Conservation (phyloP, 2,888 invertebrate genomes). For the Philereme transversata region DNA sequence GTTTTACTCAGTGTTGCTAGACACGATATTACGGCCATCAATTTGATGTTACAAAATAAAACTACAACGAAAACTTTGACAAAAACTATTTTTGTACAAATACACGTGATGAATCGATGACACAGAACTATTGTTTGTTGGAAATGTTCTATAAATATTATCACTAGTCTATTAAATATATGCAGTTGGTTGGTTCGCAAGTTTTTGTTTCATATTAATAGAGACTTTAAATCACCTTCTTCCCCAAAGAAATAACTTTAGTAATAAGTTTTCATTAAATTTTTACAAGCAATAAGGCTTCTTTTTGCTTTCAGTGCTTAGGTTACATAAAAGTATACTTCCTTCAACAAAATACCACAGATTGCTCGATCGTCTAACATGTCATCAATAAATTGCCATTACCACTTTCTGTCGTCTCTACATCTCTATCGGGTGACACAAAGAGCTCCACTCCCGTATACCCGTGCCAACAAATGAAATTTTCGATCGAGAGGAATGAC, state of each 20-base stretch:
- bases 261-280: background rate
- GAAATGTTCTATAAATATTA: slow-evolving; percentile 26
- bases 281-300: background rate
- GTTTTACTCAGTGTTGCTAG: slow-evolving; percentile 46
- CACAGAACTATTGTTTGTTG: slow-evolving; percentile 35
- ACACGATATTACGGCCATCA: slow-evolving; percentile 54
- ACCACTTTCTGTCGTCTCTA: slow-evolving; percentile 47
- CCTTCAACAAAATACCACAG: background rate
- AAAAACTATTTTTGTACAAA: slow-evolving; percentile 61
- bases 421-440: slow-evolving; percentile 60
- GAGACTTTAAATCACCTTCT: no score
- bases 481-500: slow-evolving; percentile 74
- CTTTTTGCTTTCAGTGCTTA: no score
- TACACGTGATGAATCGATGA: slow-evolving; percentile 54
- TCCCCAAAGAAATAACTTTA: no score
- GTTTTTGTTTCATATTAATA: no score
- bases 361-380: slow-evolving; percentile 19
- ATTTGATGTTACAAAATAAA: slow-evolving; percentile 57
- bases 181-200: no score
- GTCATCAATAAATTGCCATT: slow-evolving; percentile 31
- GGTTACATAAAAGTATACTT: no score
- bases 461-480: slow-evolving; percentile 72
- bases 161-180: no score
- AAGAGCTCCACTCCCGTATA: slow-evolving; percentile 50
- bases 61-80: slow-evolving; percentile 52